Evolutionary conservation across 2,888 invertebrate genomes (phyloP), one percentile per base, ranked within the genome.

Genomic region (Autographa gamma): DNA sequence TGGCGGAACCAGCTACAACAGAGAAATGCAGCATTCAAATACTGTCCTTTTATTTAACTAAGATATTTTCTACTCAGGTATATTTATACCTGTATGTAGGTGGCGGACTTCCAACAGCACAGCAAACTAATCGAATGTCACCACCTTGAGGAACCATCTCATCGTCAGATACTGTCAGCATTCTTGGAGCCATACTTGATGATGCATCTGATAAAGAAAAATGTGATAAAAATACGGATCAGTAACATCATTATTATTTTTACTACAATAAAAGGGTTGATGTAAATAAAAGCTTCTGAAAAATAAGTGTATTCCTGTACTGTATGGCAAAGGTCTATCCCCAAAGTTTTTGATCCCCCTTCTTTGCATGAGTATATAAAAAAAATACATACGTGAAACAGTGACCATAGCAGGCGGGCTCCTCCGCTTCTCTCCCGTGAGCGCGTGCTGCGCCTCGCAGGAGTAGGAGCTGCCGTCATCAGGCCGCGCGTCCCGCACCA

Each of bases 371-470:
- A 25, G 25, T 25, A 25, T 2, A 25, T 25, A 14, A 48, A 0
- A 4, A 0, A 0, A 34, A 5, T 6, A 88, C 92, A 87, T 89
- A 97, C 98, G 97, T 91, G 97, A 97, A 38, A 98, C 96, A 73
- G 97, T 96, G 63, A 98, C 92, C 84, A 96, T 96, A 8, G 97
- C 96, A 0, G 97, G 95, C 43, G 97, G 96, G 84, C 98, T 98
- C 77, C 97, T 96, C 83, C 97, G 96, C 82, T 97, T 96, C 83
- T 98, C 98, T 0, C 98, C 98, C 0, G 98, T 98, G 68, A 98
- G 94, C 0, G 97, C 96, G 89, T 98, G 98, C 71, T 97, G 96
- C 0, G 98, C 98, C 81, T 98, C 96, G 87, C 98, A 98, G 56
- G 97, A 97, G 90, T 97, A 98, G 63, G 97, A 96, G 38, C 97